phyloP scores from a whole-genome alignment of 2,888 invertebrate species.

The Tetranychus truncatus region DNA sequence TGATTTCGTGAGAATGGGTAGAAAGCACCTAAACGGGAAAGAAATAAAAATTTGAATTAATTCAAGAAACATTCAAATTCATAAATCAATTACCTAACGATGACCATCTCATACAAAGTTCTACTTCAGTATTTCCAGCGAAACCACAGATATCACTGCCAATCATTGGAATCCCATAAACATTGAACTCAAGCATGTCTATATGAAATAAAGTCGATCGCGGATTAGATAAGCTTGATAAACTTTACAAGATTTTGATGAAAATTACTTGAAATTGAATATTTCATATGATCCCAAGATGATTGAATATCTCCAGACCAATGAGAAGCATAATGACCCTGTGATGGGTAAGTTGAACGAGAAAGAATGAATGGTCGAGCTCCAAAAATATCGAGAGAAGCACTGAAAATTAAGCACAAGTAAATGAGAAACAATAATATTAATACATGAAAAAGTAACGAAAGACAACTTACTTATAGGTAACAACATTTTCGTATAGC shows the following conservation, averaged over 20 bases:
- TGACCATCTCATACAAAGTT: constrained; percentile 9
- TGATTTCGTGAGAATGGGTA: constrained; percentile 46
- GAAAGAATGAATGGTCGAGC: constrained; percentile 31
- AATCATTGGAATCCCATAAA: constrained; percentile 37
- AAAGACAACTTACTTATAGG: background rate
- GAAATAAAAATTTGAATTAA: background rate
- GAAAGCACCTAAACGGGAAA: constrained; percentile 7
- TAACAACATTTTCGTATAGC: constrained; percentile 46
- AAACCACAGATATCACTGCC: constrained; percentile 66
- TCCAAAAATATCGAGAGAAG: background rate
- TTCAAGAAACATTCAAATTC: background rate
- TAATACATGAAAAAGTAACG: background rate
- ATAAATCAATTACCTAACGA: background rate
- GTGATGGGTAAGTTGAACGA: constrained; percentile 32
- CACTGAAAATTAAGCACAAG: background rate
- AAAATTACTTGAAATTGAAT: constrained; percentile 29
- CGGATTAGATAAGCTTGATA: background rate
- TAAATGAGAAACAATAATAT: background rate
- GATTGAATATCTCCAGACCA: constrained; percentile 34
- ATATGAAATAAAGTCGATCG: constrained; percentile 18
- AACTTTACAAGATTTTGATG: background rate
- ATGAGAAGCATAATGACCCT: constrained; percentile 31
- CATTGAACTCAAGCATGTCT: constrained; percentile 35
- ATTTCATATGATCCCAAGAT: constrained; percentile 30
- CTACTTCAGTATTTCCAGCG: constrained; percentile 43